Evolutionary conservation across 2,113 vertebrate species (phyloP), one percentile per base, ranked within the genome.

Genomic region (Sminthopsis crassicaudata): DNA sequence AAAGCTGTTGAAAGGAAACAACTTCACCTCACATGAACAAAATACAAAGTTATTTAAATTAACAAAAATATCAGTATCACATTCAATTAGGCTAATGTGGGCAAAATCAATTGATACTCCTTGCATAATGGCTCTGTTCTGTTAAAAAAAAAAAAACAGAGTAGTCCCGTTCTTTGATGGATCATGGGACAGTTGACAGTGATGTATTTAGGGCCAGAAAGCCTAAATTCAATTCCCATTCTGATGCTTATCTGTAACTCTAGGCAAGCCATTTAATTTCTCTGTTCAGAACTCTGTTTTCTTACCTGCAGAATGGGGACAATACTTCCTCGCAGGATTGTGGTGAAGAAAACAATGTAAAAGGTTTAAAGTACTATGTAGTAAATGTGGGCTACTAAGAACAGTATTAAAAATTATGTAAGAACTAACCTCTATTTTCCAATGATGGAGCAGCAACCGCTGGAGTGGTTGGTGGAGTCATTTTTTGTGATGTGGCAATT

Each of bases 351-450:
- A 84, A 84, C 23, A 36, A 67, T 36, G 60, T 36, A 36, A 14
- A 67, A 67, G 30, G 12, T 3, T 67, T 67, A 67, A 67, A 67
- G 60, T 36, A 42, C n/a, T 84, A 42, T 84, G n/a, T 84, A 42
- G 19, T 84, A 84, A 42, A 84, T 84, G 19, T 42, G 67, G 23
- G n/a, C 16, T 84, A 84, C 42, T 42, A 84, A 76, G 60, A 76
- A 23, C 19, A 76, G 26, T 27, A 57, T 9, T 19, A 96, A 30
- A 97, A 51, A 50, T 46, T 95, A 46, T 7, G 5, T 12, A 16
- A 90, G 57, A 95, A 90, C 95, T 91, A 97, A 99, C 99, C 99
- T 97, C 97, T 97, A 46, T 97, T 98, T 57, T 97, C 97, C 95
- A 96, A 25, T 25, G 98, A 96, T 9, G 98, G 92, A 95, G 96